A percentile compares a stretch with the other conserved stretches of the same genome.
Conservation (phyloP, 2,797 vertebrate genomes). For the Miichthys miiuy region DNA sequence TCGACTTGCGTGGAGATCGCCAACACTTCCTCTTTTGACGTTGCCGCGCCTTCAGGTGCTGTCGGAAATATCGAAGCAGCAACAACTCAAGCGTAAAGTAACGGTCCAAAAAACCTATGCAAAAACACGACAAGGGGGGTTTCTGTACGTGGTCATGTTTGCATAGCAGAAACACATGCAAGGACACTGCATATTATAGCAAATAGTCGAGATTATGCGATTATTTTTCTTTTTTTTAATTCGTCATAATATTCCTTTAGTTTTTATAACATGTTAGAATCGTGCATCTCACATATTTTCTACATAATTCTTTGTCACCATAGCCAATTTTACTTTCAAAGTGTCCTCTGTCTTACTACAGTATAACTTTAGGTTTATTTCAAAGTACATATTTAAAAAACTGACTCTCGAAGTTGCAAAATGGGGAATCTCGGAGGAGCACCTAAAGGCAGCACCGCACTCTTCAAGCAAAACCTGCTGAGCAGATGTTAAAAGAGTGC, state of each 20-base stretch:
- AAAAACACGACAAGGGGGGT: not conserved
- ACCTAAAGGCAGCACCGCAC: conserved; percentile 1
- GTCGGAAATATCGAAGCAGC: conserved; percentile 27
- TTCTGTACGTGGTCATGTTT: not conserved
- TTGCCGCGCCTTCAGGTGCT: conserved; percentile 28
- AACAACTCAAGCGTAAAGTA: not conserved
- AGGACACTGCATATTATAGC: too few relatives aligned
- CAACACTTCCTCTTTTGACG: conserved; percentile 66
- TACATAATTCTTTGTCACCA: not conserved
- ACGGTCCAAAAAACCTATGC: not conserved
- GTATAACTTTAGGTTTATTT: not conserved
- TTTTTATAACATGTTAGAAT: not conserved
- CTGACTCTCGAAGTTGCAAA: fast-evolving
- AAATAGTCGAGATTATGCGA: too few relatives aligned
- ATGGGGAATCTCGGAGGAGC: not conserved
- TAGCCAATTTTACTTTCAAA: fast-evolving
- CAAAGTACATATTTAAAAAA: not conserved
- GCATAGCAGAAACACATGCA: not conserved
- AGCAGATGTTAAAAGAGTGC: not conserved
- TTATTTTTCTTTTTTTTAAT: too few relatives aligned
- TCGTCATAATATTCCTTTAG: not conserved
- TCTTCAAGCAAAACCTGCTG: not conserved
- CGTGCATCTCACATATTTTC: fast-evolving
- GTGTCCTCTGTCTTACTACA: not conserved
- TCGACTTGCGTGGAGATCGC: too few relatives aligned